A percentile compares a stretch with the other conserved stretches of the same genome.
Conservation (phyloP, 1,140 invertebrate genomes). For the Megathymus violae region DNA sequence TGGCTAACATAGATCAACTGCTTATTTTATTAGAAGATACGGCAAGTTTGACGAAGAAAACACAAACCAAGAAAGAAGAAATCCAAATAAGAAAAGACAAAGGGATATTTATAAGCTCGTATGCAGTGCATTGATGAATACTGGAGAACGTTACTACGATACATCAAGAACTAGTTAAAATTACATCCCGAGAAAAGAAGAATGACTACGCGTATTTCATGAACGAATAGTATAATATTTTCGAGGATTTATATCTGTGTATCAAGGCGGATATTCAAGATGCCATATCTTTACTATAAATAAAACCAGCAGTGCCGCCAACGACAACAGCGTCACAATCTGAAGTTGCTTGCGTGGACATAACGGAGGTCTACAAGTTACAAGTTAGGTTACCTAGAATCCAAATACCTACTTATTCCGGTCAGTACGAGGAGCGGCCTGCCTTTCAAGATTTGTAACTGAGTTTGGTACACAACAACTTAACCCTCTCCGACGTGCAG, state of each 20-base stretch:
- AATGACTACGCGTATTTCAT: slow-evolving; percentile 23
- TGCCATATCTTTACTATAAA: neutral
- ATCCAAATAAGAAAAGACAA: slow-evolving; percentile 4
- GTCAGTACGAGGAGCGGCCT: slow-evolving; percentile 11
- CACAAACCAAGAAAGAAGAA: slow-evolving; percentile 4
- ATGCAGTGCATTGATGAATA: slow-evolving; percentile 17
- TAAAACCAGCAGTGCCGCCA: neutral
- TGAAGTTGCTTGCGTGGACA: neutral
- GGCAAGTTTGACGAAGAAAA: neutral
- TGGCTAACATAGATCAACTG: too few relatives aligned
- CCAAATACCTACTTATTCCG: slow-evolving; percentile 3
- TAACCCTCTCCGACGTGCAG: slow-evolving; percentile 17
- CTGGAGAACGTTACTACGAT: slow-evolving; percentile 7
- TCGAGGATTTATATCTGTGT: slow-evolving; percentile 31
- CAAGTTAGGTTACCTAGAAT: slow-evolving; percentile 15
- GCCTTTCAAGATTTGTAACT: slow-evolving; percentile 7
- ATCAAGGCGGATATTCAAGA: slow-evolving; percentile 28
- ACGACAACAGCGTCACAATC: neutral
- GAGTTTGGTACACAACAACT: slow-evolving; percentile 15
- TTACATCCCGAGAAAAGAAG: slow-evolving; percentile 12
- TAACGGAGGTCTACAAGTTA: neutral
- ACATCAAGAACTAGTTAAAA: slow-evolving; percentile 29
- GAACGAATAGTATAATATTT: slow-evolving; percentile 31
- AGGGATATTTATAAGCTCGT: slow-evolving; percentile 7
- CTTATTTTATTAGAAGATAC: neutral